Conservation (phyloP, 1,140 invertebrate genomes). For the Cecropterus lyciades region DNA sequence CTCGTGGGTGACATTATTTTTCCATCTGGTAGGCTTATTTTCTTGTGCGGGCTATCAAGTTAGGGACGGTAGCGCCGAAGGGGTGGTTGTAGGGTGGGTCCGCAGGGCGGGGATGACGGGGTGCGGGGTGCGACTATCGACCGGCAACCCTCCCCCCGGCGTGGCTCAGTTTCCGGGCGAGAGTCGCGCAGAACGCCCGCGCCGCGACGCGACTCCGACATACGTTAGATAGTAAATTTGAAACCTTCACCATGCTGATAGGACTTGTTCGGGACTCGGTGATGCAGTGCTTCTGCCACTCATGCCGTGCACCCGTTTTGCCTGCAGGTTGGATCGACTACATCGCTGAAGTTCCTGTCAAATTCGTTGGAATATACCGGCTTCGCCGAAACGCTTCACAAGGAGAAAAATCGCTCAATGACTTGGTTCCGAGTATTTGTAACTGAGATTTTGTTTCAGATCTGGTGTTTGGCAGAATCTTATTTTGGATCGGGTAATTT, state of each 20-base stretch:
- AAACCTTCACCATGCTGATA: slow-evolving; percentile 89
- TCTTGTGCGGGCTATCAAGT: slow-evolving; percentile 80
- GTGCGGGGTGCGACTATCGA: slow-evolving; percentile 71
- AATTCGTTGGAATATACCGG: slow-evolving; percentile 40
- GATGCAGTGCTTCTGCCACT: slow-evolving; percentile 95
- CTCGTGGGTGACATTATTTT: slow-evolving; percentile 74
- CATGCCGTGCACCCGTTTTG: slow-evolving; percentile 91
- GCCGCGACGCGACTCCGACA: slow-evolving; percentile 75
- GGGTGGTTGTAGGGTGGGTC: slow-evolving; percentile 64
- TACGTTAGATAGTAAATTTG: slow-evolving; percentile 78
- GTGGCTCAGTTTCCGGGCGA: slow-evolving; percentile 79
- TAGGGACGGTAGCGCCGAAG: slow-evolving; percentile 68
- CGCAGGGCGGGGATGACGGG: slow-evolving; percentile 65
- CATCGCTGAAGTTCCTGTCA: slow-evolving; percentile 19
- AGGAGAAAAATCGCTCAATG: slow-evolving; percentile 55
- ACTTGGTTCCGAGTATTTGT: slow-evolving; percentile 35
- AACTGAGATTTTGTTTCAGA: slow-evolving; percentile 30
- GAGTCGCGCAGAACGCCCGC: slow-evolving; percentile 78
- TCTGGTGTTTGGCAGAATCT: background rate
- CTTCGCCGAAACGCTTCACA: slow-evolving; percentile 50
- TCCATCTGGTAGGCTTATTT: slow-evolving; percentile 81
- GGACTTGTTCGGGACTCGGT: slow-evolving; percentile 93
- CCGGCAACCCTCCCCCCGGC: slow-evolving; percentile 69
- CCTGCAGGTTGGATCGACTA: slow-evolving; percentile 86
- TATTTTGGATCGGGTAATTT: background rate